phyloP scores from a whole-genome alignment of 2,113 vertebrate species.

The Scomber japonicus region DNA sequence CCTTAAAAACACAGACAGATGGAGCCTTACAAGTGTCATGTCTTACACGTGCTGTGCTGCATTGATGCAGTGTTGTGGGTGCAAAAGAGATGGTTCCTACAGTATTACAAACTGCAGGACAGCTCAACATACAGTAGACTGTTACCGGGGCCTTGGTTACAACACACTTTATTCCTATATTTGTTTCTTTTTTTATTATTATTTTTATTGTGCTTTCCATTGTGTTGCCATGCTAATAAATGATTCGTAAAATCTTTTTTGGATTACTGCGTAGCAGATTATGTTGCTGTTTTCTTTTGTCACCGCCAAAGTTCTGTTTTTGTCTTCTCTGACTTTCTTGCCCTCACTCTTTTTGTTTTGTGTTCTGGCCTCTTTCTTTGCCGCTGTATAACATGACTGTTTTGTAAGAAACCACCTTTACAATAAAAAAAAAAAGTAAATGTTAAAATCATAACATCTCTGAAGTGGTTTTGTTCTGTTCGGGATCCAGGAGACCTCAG shows the following conservation, averaged over 20 bases:
- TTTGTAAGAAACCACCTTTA: conserved; percentile 94
- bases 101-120: conserved; percentile 1
- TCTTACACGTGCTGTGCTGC: not conserved
- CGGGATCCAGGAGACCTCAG: not conserved
- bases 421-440: conserved; percentile 83
- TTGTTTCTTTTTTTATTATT: conserved; percentile 13
- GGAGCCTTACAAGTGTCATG: not conserved
- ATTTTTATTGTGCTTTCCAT: conserved; percentile 27
- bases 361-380: conserved; percentile 36
- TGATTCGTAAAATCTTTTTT: conserved; percentile 16
- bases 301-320: conserved; percentile 86
- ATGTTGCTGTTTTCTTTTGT: conserved; percentile 61
- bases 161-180: not conserved
- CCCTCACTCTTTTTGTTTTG: conserved; percentile 47
- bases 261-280: conserved; percentile 1
- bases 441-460: conserved; percentile 52
- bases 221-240: not conserved
- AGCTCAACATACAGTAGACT: conserved; percentile 18
- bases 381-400: conserved; percentile 59
- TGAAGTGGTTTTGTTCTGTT: not conserved
- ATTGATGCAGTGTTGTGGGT: not conserved
- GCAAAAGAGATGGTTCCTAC: not conserved
- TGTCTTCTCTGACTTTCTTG: conserved; percentile 79
- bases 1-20: not conserved
- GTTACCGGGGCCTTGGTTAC: conserved; percentile 27